Percentiles rank a stretch among this genome's conserved stretches.
Conservation (phyloP, 2,888 invertebrate species). For the Chorisops tibialis region DNA sequence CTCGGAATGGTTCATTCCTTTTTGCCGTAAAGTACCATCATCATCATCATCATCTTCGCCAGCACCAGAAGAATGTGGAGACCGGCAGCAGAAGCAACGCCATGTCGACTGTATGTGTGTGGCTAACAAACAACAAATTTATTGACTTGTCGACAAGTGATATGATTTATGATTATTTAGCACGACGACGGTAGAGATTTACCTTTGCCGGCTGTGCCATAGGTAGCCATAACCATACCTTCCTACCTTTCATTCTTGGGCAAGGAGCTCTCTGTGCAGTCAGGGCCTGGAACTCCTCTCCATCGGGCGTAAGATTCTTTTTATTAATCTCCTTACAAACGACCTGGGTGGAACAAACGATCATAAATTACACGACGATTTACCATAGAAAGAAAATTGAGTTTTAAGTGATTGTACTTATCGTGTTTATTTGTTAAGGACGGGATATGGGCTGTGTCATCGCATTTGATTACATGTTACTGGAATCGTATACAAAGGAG, state of each 20-base stretch:
- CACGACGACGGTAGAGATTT: conserved; percentile 38
- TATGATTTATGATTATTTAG: conserved; percentile 49
- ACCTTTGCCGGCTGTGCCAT: background rate
- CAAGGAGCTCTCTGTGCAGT: background rate
- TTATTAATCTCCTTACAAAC: conserved; percentile 31
- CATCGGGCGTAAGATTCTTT: conserved; percentile 15
- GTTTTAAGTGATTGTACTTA: conserved; percentile 37
- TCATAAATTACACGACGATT: conserved; percentile 38
- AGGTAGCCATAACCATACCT: too few species aligned
- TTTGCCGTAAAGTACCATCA: background rate
- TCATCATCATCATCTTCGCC: background rate
- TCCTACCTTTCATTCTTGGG: background rate
- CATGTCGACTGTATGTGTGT: conserved; percentile 34
- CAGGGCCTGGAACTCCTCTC: background rate
- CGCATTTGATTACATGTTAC: too few species aligned
- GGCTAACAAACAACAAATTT: conserved; percentile 42
- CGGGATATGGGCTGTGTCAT: background rate
- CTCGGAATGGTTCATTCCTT: too few species aligned
- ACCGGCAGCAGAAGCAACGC: conserved; percentile 17
- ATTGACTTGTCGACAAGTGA: conserved; percentile 46
- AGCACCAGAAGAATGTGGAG: background rate
- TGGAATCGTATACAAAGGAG: too few species aligned
- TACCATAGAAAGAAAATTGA: conserved; percentile 38
- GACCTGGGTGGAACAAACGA: conserved; percentile 34
- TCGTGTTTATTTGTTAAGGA: conserved; percentile 22